Percentiles rank a stretch among this genome's conserved stretches.
These are phyloP conservation scores for Cranoglanis bouderius DNA, from an alignment of 2,113 vertebrate species.

Conservation along the genomic window DNA sequence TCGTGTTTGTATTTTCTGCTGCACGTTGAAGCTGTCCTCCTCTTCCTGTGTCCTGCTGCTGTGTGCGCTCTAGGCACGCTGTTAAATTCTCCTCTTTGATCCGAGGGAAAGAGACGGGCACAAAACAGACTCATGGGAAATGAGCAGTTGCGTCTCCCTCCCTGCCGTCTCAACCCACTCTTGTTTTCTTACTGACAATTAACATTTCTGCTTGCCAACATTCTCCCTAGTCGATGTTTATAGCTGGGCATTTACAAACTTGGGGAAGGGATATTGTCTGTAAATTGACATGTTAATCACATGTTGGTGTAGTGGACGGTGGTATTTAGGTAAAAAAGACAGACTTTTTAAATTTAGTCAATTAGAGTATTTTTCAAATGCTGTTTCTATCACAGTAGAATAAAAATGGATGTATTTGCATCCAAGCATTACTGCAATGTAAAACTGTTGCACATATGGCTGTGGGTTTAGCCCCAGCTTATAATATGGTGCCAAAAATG, in stretches of 20 bases:
- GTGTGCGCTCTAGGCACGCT: constrained; percentile 25
- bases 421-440: not conserved
- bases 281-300: constrained; percentile 50
- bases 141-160: constrained; percentile 42
- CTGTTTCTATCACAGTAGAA: not conserved
- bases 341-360: not conserved
- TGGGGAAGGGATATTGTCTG: constrained; percentile 20
- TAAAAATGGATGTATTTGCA: not conserved
- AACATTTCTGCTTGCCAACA: constrained; percentile 43
- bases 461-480: not conserved
- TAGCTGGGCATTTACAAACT: not conserved
- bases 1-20: not conserved
- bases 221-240: not conserved
- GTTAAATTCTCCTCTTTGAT: constrained; percentile 45
- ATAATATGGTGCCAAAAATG: not conserved
- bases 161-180: constrained; percentile 44
- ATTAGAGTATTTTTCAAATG: not conserved
- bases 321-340: not conserved
- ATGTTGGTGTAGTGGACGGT: not conserved
- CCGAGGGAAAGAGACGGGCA: constrained; percentile 35
- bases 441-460: not conserved
- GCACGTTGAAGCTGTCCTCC: not conserved
- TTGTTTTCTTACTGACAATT: constrained; percentile 53
- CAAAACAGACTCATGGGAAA: constrained; percentile 33
- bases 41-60: constrained; percentile 34